Percentiles rank a stretch among this genome's conserved stretches.
phyloP scores from a whole-genome alignment of 2,888 invertebrate species.

The Lasioglossum leucozonium region DNA sequence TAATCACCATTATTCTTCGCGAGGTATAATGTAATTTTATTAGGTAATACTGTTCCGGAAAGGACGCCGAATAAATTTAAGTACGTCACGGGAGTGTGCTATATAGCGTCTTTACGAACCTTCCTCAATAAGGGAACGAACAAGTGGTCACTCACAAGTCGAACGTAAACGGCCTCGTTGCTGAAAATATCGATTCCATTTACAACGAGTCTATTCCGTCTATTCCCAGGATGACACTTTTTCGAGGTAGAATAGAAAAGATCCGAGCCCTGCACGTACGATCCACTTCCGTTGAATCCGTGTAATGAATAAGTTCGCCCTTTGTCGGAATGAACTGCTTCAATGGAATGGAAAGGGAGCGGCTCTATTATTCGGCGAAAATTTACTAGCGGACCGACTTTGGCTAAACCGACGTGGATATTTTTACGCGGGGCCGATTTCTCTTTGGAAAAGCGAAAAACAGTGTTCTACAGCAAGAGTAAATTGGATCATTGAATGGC shows the following conservation, averaged over 20 bases:
- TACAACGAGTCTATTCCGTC: conserved; percentile 25
- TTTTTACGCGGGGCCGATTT: neutral
- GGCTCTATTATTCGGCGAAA: conserved; percentile 11
- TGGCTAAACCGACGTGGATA: neutral
- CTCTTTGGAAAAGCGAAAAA: conserved; percentile 1
- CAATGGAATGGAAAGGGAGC: neutral
- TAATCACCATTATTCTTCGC: conserved; percentile 10
- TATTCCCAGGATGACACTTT: conserved; percentile 38
- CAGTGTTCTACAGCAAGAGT: neutral
- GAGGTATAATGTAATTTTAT: conserved; percentile 41
- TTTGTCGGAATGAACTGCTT: neutral
- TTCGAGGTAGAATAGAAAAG: neutral
- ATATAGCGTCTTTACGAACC: conserved; percentile 46
- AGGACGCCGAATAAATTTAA: conserved; percentile 55
- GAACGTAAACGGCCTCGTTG: conserved; percentile 65
- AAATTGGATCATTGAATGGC: neutral
- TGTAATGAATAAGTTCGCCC: neutral
- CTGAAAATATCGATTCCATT: conserved; percentile 68
- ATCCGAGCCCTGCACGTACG: conserved; percentile 6
- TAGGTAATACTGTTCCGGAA: conserved; percentile 41
- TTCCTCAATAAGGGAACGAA: conserved; percentile 47
- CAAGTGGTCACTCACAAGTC: conserved; percentile 69
- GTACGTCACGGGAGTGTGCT: conserved; percentile 60
- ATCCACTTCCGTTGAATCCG: conserved; percentile 16
- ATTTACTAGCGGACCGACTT: neutral